Evolutionary conservation across 2,888 invertebrate genomes (phyloP), one percentile per base, ranked within the genome.

Genomic region (Aleiodes testaceus): DNA sequence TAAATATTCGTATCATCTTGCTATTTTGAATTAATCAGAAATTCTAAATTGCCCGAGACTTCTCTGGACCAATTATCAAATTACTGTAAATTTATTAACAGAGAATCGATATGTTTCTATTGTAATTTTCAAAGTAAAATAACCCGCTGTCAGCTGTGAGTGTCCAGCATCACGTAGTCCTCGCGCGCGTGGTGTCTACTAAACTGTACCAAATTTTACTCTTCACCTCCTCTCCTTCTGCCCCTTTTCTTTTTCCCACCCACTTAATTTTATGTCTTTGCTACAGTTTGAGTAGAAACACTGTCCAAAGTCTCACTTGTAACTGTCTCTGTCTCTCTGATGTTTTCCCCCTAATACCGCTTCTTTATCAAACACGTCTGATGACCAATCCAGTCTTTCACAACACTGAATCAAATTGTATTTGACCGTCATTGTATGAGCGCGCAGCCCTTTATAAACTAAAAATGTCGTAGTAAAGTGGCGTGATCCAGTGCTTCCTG

Each of bases 1-100:
- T 76, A 78, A 86, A 83, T 78, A 85, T 84, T 79, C 82, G 83
- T 70, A 84, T n/a, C n/a, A n/a, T n/a, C n/a, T n/a, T n/a, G n/a
- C n/a, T n/a, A n/a, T n/a, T n/a, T n/a, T n/a, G n/a, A n/a, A n/a
- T n/a, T n/a, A n/a, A n/a, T n/a, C n/a, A n/a, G n/a, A n/a, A n/a
- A n/a, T n/a, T n/a, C n/a, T n/a, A n/a, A n/a, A n/a, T n/a, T n/a
- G n/a, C n/a, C n/a, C n/a, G n/a, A n/a, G n/a, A n/a, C n/a, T n/a
- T n/a, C n/a, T n/a, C n/a, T n/a, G n/a, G n/a, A n/a, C n/a, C n/a
- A n/a, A n/a, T n/a, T n/a, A n/a, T n/a, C n/a, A n/a, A n/a, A n/a
- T n/a, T n/a, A n/a, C n/a, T n/a, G n/a, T n/a, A 1, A 36, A 44
- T 14, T 14, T 6, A 44, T 36, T 20, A 65, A 18, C 30, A 59